Evolutionary conservation across 2,113 vertebrate genomes (phyloP).

Genomic region (Stigmatopora argus): DNA sequence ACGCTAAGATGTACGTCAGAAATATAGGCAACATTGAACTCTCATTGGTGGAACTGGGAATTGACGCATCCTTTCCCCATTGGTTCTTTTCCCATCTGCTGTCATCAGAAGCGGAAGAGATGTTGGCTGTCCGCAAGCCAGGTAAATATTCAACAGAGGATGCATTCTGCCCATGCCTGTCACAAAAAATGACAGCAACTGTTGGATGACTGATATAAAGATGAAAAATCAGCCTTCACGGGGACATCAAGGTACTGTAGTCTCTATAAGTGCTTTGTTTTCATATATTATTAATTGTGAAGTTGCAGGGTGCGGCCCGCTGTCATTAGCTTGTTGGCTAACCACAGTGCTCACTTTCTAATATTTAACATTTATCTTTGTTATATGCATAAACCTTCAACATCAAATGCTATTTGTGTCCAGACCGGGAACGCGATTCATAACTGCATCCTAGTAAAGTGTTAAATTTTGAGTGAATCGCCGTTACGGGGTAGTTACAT

Average conservation of each 20-base stretch:
- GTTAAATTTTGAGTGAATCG: neutral
- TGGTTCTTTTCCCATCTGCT: slow-evolving; percentile 26
- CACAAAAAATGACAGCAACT: slow-evolving; percentile 38
- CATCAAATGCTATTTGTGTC: neutral
- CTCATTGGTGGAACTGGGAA: slow-evolving; percentile 35
- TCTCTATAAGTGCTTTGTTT: neutral
- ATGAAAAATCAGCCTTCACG: slow-evolving; percentile 46
- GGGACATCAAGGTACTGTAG: slow-evolving; percentile 43
- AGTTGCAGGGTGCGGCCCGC: slow-evolving; percentile 57
- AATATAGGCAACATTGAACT: neutral
- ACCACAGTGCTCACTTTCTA: slow-evolving; percentile 33
- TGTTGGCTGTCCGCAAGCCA: slow-evolving; percentile 38
- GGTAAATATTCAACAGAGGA: slow-evolving; percentile 61
- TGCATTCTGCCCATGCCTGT: slow-evolving; percentile 33
- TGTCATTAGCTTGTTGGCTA: slow-evolving; percentile 49
- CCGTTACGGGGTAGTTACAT: neutral
- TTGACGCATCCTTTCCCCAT: slow-evolving; percentile 15
- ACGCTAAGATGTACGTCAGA: slow-evolving; percentile 4
- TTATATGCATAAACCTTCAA: neutral
- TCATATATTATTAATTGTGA: slow-evolving; percentile 11
- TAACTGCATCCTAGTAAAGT: neutral
- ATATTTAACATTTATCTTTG: slow-evolving; percentile 14
- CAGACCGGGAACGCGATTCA: neutral
- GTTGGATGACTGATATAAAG: slow-evolving; percentile 46
- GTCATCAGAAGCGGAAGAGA: slow-evolving; percentile 50